Evolutionary conservation across 92 coral and sea anemone species (phyloP).

Genomic region (Epizoanthus illoricatus): DNA sequence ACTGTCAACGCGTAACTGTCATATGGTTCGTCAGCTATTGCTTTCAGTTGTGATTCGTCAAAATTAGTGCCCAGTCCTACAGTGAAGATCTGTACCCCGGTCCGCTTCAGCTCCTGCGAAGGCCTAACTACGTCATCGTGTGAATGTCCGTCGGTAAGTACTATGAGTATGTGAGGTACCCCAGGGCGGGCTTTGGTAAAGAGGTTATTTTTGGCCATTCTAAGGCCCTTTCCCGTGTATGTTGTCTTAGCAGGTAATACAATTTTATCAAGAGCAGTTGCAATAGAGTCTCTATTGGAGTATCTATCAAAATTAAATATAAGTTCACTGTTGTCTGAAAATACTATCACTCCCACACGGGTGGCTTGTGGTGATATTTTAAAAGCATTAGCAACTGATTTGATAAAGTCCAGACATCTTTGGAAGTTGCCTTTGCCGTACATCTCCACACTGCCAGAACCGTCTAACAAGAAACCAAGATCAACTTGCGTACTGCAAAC

Average conservation of each 20-base stretch:
- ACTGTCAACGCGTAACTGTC: slow-evolving; percentile 68
- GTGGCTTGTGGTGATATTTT: slow-evolving; percentile 55
- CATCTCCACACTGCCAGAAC: slow-evolving; percentile 85
- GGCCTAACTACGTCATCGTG: slow-evolving; percentile 82
- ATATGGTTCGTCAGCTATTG: slow-evolving; percentile 70
- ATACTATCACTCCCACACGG: slow-evolving; percentile 67
- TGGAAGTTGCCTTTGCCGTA: slow-evolving; percentile 79
- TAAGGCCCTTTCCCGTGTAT: slow-evolving; percentile 73
- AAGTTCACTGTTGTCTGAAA: slow-evolving; percentile 63
- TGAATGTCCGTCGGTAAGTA: slow-evolving; percentile 79
- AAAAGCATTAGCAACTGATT: slow-evolving; percentile 54
- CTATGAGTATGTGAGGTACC: slow-evolving; percentile 75
- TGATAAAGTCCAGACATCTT: slow-evolving; percentile 62
- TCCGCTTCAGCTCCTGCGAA: slow-evolving; percentile 57
- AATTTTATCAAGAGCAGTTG: slow-evolving; percentile 61
- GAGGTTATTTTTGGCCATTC: slow-evolving; percentile 62
- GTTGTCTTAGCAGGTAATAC: slow-evolving; percentile 63
- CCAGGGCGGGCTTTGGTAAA: slow-evolving; percentile 66
- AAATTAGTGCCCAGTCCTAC: slow-evolving; percentile 76
- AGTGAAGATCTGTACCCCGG: slow-evolving; percentile 65
- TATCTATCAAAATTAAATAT: slow-evolving; percentile 64
- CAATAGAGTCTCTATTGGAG: slow-evolving; percentile 43
- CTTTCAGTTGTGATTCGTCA: slow-evolving; percentile 61
- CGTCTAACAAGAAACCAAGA: slow-evolving; percentile 76
- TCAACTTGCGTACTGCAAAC: slow-evolving; percentile 72